phyloP scores from a whole-genome alignment of 2,113 vertebrate genomes.

The Rhadina sibilatrix region DNA sequence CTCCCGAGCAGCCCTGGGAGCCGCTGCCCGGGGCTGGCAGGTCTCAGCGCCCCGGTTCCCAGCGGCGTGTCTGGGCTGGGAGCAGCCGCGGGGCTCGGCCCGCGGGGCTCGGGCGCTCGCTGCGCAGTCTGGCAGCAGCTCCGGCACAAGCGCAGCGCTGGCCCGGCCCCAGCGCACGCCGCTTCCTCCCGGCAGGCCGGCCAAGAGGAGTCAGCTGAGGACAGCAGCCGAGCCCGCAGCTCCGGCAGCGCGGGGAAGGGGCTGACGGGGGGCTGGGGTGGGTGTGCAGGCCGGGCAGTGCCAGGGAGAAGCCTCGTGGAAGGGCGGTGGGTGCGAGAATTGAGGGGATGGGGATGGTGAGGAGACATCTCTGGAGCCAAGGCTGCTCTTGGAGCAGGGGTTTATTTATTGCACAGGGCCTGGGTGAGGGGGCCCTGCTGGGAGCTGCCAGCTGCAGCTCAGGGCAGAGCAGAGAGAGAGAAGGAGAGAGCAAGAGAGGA shows the following conservation, averaged over 20 bases:
- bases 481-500: no score
- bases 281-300: fast-evolving
- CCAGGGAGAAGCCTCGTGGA: fast-evolving
- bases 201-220: constrained; percentile 63
- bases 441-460: no score
- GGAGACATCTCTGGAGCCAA: no score
- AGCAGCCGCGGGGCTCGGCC: background rate
- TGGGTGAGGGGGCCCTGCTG: no score
- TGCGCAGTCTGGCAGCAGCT: constrained; percentile 26
- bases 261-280: background rate
- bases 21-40: constrained; percentile 17
- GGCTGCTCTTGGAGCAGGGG: no score
- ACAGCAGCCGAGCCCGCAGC: background rate
- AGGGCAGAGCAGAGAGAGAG: no score
- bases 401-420: no score
- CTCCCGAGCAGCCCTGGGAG: background rate
- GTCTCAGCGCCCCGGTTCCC: background rate
- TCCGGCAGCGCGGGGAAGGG: background rate
- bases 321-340: no score
- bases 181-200: constrained; percentile 48
- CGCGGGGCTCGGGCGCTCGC: constrained; percentile 6
- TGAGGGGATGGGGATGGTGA: no score
- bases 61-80: background rate
- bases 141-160: constrained; percentile 44
- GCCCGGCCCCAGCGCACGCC: constrained; percentile 38